Evolutionary conservation across 2,113 vertebrate species (phyloP).

Genomic region (Diglossa brunneiventris): DNA sequence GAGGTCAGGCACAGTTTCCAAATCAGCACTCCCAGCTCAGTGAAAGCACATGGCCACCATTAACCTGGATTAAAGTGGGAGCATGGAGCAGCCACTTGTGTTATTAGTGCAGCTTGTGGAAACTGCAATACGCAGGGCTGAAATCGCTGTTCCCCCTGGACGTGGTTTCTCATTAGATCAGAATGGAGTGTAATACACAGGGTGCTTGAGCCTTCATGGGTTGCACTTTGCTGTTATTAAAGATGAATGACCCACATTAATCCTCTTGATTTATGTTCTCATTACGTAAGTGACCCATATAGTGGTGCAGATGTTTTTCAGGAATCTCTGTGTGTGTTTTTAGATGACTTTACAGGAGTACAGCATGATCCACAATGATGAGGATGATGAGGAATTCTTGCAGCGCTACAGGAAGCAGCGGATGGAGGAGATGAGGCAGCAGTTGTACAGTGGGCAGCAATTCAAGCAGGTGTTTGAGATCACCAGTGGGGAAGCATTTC

Average conservation of each 20-base stretch:
- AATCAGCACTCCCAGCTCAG: accelerated
- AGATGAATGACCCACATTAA: slow-evolving; percentile 15
- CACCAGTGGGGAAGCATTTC: slow-evolving; percentile 85
- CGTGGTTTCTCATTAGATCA: not conserved
- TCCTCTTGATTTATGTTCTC: not conserved
- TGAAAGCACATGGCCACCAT: not conserved
- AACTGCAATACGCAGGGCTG: not conserved
- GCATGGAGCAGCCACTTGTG: not conserved
- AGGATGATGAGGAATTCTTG: slow-evolving; percentile 91
- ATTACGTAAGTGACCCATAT: not conserved
- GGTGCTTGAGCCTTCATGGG: not conserved
- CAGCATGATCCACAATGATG: slow-evolving; percentile 79
- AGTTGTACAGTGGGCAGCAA: slow-evolving; percentile 84
- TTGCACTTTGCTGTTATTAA: not conserved
- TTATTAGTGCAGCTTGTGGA: not conserved
- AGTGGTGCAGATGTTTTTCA: not conserved
- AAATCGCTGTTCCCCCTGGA: not conserved
- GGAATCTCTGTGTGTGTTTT: not conserved
- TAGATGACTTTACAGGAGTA: slow-evolving; percentile 93
- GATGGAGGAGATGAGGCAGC: slow-evolving; percentile 93
- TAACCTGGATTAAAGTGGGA: slow-evolving; percentile 27
- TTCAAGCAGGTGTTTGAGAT: slow-evolving; percentile 90
- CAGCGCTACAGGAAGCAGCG: slow-evolving; percentile 94
- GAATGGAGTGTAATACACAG: not conserved
- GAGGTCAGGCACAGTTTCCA: not conserved